A percentile compares a stretch with the other conserved stretches of the same genome.
phyloP scores from a whole-genome alignment of 2,888 invertebrate species.

The Lepeophtheirus nordmannii region DNA sequence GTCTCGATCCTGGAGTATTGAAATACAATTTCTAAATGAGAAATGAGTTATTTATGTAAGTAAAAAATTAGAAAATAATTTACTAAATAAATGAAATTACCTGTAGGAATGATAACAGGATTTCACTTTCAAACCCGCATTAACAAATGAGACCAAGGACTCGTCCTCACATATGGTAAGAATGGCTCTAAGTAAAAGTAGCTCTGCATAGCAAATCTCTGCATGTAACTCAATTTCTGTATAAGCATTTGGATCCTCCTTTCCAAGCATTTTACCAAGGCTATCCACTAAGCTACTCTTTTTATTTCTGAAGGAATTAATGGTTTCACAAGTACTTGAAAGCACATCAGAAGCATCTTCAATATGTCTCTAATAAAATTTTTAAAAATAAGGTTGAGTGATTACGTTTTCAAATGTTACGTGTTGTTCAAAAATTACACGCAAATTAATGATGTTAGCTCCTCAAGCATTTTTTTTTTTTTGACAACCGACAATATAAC shows the following conservation, averaged over 20 bases:
- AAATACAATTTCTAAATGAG: slow-evolving; percentile 59
- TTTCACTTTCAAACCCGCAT: slow-evolving; percentile 79
- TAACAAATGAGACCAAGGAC: slow-evolving; percentile 74
- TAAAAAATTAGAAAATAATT: no score
- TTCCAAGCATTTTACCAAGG: slow-evolving; percentile 18
- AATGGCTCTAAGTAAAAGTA: slow-evolving; percentile 67
- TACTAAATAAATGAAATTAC: slow-evolving; percentile 47
- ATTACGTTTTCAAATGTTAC: no score
- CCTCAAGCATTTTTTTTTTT: no score
- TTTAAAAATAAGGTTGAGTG: no score
- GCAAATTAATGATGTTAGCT: no score
- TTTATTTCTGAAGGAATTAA: slow-evolving; percentile 8
- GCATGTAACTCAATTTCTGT: slow-evolving; percentile 63
- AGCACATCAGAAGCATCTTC: slow-evolving; percentile 19
- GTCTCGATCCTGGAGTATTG: slow-evolving; percentile 56
- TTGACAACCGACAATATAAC: no score
- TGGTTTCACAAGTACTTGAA: slow-evolving; percentile 16
- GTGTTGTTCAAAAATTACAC: no score
- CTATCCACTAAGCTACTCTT: slow-evolving; percentile 14
- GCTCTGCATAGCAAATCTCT: slow-evolving; percentile 85
- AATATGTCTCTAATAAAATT: slow-evolving; percentile 14
- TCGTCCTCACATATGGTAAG: slow-evolving; percentile 89
- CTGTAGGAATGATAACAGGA: slow-evolving; percentile 79
- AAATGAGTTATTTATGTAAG: slow-evolving; percentile 24
- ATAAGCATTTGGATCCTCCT: slow-evolving; percentile 15